Conservation (phyloP, 1,140 invertebrate species). For the Drosophila micromelanica region DNA sequence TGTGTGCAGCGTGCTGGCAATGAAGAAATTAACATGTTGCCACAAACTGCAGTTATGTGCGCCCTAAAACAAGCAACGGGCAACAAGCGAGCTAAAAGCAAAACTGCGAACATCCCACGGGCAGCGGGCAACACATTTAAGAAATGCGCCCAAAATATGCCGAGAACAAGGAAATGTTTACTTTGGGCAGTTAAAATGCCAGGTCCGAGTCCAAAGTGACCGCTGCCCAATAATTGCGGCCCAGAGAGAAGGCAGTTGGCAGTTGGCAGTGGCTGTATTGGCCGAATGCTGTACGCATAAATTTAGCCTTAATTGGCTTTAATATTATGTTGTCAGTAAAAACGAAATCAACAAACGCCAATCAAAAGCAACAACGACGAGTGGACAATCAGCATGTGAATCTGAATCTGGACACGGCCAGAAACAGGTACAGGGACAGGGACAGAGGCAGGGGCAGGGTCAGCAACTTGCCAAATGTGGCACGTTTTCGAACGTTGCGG, state of each 20-base stretch:
- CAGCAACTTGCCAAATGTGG: slow-evolving; percentile 66
- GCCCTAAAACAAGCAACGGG: slow-evolving; percentile 60
- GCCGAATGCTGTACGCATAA: slow-evolving; percentile 75
- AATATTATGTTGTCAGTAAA: slow-evolving; percentile 79
- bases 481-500: slow-evolving; percentile 72
- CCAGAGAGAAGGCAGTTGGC: slow-evolving; percentile 29
- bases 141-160: slow-evolving; percentile 74
- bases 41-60: slow-evolving; percentile 77
- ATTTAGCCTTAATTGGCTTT: slow-evolving; percentile 82
- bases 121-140: slow-evolving; percentile 53
- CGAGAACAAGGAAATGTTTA: slow-evolving; percentile 79
- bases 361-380: slow-evolving; percentile 62
- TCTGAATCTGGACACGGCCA: slow-evolving; percentile 43
- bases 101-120: slow-evolving; percentile 28
- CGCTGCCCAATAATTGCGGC: slow-evolving; percentile 15
- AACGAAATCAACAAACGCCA: slow-evolving; percentile 77
- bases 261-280: slow-evolving; percentile 55
- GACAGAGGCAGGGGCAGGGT: slow-evolving; percentile 5
- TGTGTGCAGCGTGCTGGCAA: slow-evolving; percentile 47
- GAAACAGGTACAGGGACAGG: background rate
- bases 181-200: slow-evolving; percentile 75
- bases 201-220: slow-evolving; percentile 22
- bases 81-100: slow-evolving; percentile 38
- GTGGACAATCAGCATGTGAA: slow-evolving; percentile 48
- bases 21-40: slow-evolving; percentile 80